Evolutionary conservation across 2,888 invertebrate genomes (phyloP).

Genomic region (Hyppa rectilinea): DNA sequence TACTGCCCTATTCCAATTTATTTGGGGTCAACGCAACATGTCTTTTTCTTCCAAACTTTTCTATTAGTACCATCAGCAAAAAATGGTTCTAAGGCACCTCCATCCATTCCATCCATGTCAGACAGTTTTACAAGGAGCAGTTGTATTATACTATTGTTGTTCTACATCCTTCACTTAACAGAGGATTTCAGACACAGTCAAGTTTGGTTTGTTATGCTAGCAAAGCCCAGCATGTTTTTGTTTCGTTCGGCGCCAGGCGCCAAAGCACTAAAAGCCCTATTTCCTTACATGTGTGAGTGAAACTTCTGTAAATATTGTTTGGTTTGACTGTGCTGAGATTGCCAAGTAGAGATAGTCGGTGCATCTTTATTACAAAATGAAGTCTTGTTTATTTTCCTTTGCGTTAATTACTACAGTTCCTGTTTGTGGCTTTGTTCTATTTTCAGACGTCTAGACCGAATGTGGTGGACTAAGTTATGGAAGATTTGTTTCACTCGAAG

Average conservation of each 20-base stretch:
- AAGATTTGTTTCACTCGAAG: slow-evolving; percentile 45
- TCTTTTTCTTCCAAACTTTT: too few relatives aligned
- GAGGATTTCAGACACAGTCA: slow-evolving; percentile 4
- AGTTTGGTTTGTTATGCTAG: background rate
- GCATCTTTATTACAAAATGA: slow-evolving; percentile 64
- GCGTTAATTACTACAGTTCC: slow-evolving; percentile 63
- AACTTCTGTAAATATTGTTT: slow-evolving; percentile 37
- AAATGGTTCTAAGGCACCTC: too few relatives aligned
- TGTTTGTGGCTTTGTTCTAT: slow-evolving; percentile 59
- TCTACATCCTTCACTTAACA: slow-evolving; percentile 16
- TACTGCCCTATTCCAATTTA: too few relatives aligned
- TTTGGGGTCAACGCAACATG: too few relatives aligned
- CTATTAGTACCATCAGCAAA: too few relatives aligned
- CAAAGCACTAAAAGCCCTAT: background rate
- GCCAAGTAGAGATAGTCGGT: slow-evolving; percentile 64
- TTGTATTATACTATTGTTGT: background rate
- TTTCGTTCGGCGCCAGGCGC: background rate
- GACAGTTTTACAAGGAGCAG: background rate
- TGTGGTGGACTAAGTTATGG: slow-evolving; percentile 31
- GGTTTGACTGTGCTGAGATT: slow-evolving; percentile 59
- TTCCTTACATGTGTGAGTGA: background rate
- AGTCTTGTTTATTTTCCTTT: slow-evolving; percentile 61
- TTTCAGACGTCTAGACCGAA: slow-evolving; percentile 57
- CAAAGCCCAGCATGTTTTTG: slow-evolving; percentile 2
- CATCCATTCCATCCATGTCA: too few relatives aligned